Percentiles rank a stretch among this genome's conserved stretches.
Conservation (phyloP, 2,888 invertebrate genomes). For the Entomobrya proxima region DNA sequence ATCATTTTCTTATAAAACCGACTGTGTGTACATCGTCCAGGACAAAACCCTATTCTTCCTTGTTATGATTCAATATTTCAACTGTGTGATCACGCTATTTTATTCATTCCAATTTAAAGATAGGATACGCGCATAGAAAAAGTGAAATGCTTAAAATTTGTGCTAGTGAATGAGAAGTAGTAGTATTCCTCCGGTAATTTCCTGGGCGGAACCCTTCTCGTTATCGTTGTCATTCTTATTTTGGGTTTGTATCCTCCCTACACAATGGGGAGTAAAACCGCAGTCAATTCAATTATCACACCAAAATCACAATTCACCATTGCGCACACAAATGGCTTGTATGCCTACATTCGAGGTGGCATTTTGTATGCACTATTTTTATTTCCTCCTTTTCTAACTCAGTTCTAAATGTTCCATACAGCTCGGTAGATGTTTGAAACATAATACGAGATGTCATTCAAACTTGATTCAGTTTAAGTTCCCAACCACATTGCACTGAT, state of each 20-base stretch:
- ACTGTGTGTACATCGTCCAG: neutral
- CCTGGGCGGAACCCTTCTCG: slow-evolving; percentile 66
- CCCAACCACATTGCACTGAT: neutral
- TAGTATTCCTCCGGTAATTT: slow-evolving; percentile 46
- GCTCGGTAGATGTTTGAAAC: neutral
- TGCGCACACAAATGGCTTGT: neutral
- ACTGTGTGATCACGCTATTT: slow-evolving; percentile 41
- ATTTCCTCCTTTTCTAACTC: neutral
- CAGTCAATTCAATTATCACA: slow-evolving; percentile 66
- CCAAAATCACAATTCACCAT: slow-evolving; percentile 28
- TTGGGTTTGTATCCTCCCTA: slow-evolving; percentile 39
- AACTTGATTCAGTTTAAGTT: neutral
- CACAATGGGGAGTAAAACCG: slow-evolving; percentile 65
- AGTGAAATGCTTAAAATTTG: slow-evolving; percentile 50
- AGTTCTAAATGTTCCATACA: neutral
- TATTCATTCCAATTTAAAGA: slow-evolving; percentile 24
- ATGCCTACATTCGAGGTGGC: slow-evolving; percentile 43
- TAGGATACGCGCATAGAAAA: neutral
- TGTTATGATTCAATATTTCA: slow-evolving; percentile 68
- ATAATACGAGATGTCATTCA: slow-evolving; percentile 18
- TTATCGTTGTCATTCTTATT: slow-evolving; percentile 52
- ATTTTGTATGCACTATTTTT: slow-evolving; percentile 1
- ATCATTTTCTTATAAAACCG: slow-evolving; percentile 20
- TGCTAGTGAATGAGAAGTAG: slow-evolving; percentile 39
- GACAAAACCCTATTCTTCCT: slow-evolving; percentile 32